Evolutionary conservation across 1,140 invertebrate species (phyloP).

Genomic region (Ceratosolen solmsi): DNA sequence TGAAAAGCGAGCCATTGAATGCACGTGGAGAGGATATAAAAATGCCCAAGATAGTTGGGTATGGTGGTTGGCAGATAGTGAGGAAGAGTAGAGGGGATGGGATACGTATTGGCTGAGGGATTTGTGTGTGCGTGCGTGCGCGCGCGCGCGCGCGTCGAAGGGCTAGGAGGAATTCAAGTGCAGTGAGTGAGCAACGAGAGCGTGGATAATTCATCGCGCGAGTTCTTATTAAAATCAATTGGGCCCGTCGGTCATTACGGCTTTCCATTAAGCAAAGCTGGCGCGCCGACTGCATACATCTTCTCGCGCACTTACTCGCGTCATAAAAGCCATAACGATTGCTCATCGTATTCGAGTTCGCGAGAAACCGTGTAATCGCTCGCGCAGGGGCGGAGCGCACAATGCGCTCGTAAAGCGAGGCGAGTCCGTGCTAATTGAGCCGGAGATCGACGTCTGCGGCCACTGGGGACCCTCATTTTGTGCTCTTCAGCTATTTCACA

Average conservation of each 20-base stretch:
- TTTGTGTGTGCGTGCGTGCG: too few species aligned
- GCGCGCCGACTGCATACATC: neutral
- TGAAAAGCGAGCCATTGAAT: too few species aligned
- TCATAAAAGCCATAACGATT: neutral
- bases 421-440: neutral
- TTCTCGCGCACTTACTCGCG: neutral
- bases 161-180: too few species aligned
- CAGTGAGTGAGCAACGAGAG: neutral
- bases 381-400: neutral
- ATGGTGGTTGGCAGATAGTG: too few species aligned
- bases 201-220: neutral
- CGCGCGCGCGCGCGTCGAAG: too few species aligned
- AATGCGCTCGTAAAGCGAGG: neutral
- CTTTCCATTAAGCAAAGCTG: neutral
- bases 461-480: too few species aligned
- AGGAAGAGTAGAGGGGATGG: too few species aligned
- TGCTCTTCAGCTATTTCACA: too few species aligned
- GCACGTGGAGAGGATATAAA: too few species aligned
- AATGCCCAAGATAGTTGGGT: too few species aligned
- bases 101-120: too few species aligned
- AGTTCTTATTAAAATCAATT: constrained; percentile 20
- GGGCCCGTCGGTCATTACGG: neutral
- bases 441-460: too few species aligned
- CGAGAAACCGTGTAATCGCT: neutral
- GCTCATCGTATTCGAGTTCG: neutral